These are phyloP conservation scores for Leptopilina boulardi DNA, from an alignment of 1,140 invertebrate genomes.

Conservation along the genomic window DNA sequence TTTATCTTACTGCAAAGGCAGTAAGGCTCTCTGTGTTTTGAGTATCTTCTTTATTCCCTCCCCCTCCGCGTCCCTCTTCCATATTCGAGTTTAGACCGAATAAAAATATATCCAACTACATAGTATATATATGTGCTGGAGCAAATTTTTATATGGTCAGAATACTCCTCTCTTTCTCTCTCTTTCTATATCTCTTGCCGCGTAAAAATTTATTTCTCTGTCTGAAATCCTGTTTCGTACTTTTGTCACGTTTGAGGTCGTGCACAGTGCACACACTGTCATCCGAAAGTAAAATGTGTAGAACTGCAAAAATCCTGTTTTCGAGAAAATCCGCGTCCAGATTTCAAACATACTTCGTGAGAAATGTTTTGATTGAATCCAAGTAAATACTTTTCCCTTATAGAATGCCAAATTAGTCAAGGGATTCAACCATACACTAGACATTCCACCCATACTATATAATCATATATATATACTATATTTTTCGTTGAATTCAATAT, in stretches of 20 bases:
- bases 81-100: constrained; percentile 15
- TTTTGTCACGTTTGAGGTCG: constrained; percentile 27
- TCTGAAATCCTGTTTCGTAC: constrained; percentile 23
- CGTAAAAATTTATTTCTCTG: constrained; percentile 33
- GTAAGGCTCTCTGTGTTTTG: background rate
- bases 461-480: no score
- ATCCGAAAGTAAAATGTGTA: constrained; percentile 31
- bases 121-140: no score
- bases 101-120: constrained; percentile 1
- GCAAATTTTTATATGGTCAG: constrained; percentile 30
- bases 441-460: no score
- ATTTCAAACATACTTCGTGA: constrained; percentile 22
- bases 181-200: no score
- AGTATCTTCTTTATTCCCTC: constrained; percentile 1
- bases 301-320: constrained; percentile 27
- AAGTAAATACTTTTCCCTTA: constrained; percentile 12
- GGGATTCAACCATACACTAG: background rate
- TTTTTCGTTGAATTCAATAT: no score
- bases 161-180: no score
- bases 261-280: constrained; percentile 24
- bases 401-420: background rate
- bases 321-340: constrained; percentile 9
- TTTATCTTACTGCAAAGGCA: constrained; percentile 6
- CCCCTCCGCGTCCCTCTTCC: no score
- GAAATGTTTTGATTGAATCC: constrained; percentile 29